phyloP scores from a whole-genome alignment of 2,113 vertebrate species.

The Cyprinodon variegatus region DNA sequence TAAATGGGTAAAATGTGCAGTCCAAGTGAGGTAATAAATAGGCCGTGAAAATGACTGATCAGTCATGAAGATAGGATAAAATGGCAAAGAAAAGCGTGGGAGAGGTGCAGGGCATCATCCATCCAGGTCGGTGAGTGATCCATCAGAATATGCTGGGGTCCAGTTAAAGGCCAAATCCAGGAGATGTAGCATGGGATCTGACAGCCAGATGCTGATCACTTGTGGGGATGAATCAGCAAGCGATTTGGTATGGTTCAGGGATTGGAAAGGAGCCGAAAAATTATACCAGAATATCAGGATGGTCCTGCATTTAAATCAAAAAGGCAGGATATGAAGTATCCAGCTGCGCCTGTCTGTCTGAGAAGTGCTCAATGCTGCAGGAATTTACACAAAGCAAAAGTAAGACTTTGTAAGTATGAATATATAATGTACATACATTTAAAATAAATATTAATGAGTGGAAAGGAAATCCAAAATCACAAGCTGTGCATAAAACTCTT shows the following conservation, averaged over 20 bases:
- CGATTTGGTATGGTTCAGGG: constrained; percentile 1
- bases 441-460: background rate
- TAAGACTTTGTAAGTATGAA: constrained; percentile 6
- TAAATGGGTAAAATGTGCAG: constrained; percentile 30
- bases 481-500: background rate
- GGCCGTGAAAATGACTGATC: constrained; percentile 62
- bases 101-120: constrained; percentile 50
- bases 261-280: constrained; percentile 10
- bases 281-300: constrained; percentile 37
- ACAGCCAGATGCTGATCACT: constrained; percentile 60
- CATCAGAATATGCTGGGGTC: constrained; percentile 60
- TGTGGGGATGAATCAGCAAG: constrained; percentile 51
- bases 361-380: constrained; percentile 19
- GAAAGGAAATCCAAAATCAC: constrained; percentile 4
- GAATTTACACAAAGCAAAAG: constrained; percentile 43
- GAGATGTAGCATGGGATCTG: constrained; percentile 59
- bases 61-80: constrained; percentile 56
- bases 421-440: background rate
- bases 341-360: constrained; percentile 40
- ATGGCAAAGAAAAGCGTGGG: constrained; percentile 43
- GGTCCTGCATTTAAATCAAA: constrained; percentile 51
- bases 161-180: constrained; percentile 59
- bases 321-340: constrained; percentile 38
- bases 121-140: constrained; percentile 65
- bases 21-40: constrained; percentile 51